Evolutionary conservation across 2,113 vertebrate species (phyloP).

Genomic region (Boulengeromyrus knoepffleri): DNA sequence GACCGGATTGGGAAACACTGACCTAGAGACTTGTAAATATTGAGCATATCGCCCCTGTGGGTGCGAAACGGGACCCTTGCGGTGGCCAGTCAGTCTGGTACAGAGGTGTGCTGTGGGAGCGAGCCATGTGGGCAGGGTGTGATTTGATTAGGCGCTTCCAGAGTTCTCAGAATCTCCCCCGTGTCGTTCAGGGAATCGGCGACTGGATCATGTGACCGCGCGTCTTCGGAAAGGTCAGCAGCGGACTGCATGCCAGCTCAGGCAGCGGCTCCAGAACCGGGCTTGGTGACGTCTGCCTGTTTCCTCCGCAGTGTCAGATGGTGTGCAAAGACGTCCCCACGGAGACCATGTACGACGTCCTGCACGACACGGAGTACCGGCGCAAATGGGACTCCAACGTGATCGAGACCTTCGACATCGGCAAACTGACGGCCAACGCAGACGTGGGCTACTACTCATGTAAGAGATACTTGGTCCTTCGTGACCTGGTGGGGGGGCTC

Average conservation of each 20-base stretch:
- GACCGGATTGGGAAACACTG: background rate
- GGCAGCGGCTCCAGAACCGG: background rate
- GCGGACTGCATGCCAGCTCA: background rate
- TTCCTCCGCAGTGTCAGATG: conserved; percentile 76
- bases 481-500: background rate
- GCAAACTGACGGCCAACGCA: conserved; percentile 82
- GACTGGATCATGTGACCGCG: background rate
- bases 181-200: background rate
- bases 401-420: conserved; percentile 94
- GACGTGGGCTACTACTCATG: conserved; percentile 92
- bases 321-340: conserved; percentile 75
- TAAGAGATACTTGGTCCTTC: conserved; percentile 44
- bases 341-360: conserved; percentile 84
- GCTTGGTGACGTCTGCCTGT: background rate
- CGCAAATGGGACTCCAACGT: conserved; percentile 90
- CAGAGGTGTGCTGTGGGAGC: background rate
- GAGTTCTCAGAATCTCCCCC: conserved; percentile 1
- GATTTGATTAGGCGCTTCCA: background rate
- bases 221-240: background rate
- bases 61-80: background rate
- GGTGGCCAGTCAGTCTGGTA: background rate
- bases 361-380: conserved; percentile 88
- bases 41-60: background rate
- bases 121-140: background rate
- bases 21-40: background rate